These are phyloP conservation scores for Scaptomyza tumidula DNA, from an alignment of 2,888 invertebrate genomes.

Conservation along the genomic window DNA sequence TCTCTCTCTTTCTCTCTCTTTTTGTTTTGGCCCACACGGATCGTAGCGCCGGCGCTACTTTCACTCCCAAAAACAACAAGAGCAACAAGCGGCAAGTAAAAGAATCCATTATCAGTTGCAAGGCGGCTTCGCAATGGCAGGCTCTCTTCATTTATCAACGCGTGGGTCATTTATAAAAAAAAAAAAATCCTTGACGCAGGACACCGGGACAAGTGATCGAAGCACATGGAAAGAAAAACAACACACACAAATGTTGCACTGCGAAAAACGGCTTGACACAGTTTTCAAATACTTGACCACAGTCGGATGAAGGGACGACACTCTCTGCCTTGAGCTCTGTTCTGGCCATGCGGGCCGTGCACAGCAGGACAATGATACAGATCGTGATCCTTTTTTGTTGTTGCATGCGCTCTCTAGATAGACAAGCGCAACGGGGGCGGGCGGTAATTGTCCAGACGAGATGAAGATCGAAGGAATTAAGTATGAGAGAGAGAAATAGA, in stretches of 20 bases:
- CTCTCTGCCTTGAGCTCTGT: neutral
- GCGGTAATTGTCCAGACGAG: conserved; percentile 54
- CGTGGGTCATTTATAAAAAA: conserved; percentile 73
- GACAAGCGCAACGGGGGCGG: conserved; percentile 66
- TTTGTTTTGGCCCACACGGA: conserved; percentile 45
- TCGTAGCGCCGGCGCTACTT: conserved; percentile 69
- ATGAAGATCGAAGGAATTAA: neutral
- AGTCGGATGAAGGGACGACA: conserved; percentile 32
- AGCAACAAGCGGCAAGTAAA: conserved; percentile 30
- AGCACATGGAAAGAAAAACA: neutral
- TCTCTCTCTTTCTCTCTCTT: neutral
- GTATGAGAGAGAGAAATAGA: neutral
- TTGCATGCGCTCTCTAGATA: neutral
- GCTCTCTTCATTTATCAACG: conserved; percentile 68
- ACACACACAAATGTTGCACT: conserved; percentile 21
- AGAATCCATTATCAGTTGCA: conserved; percentile 62
- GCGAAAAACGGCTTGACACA: conserved; percentile 66
- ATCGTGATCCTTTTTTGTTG: conserved; percentile 58
- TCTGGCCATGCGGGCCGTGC: conserved; percentile 21
- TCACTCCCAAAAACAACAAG: conserved; percentile 54
- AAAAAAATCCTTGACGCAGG: conserved; percentile 41
- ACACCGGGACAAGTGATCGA: conserved; percentile 33
- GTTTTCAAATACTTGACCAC: conserved; percentile 49
- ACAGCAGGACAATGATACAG: conserved; percentile 62
- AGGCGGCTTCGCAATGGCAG: conserved; percentile 39